phyloP scores from a whole-genome alignment of 2,888 invertebrate genomes.

The Dorcus hopei region DNA sequence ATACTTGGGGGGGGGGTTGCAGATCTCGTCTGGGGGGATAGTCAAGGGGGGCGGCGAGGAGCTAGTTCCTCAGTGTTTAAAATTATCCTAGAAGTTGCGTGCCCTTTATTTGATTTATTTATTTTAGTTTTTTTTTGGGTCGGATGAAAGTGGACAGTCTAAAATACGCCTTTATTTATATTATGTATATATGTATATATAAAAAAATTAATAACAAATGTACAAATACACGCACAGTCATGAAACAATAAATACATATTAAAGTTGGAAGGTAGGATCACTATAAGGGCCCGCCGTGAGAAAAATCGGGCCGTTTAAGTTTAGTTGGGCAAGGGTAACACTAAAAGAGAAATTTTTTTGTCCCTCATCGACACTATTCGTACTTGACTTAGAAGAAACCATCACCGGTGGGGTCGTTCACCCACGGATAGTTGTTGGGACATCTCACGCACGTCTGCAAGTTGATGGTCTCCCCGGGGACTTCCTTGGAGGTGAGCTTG shows the following conservation, averaged over 20 bases:
- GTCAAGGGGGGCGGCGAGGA: background rate
- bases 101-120: background rate
- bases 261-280: conserved; percentile 40
- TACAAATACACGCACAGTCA: conserved; percentile 46
- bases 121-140: background rate
- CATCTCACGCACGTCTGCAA: conserved; percentile 90
- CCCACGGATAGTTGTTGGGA: conserved; percentile 93
- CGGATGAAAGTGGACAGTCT: conserved; percentile 35
- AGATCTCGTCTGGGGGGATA: conserved; percentile 13
- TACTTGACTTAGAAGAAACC: conserved; percentile 76
- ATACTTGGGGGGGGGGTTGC: background rate
- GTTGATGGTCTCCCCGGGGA: conserved; percentile 91
- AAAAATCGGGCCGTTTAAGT: background rate
- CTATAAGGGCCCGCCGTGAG: conserved; percentile 26
- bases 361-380: conserved; percentile 21
- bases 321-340: conserved; percentile 30
- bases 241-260: conserved; percentile 41
- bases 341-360: conserved; percentile 21
- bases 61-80: background rate
- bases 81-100: conserved; percentile 10
- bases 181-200: conserved; percentile 23
- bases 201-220: conserved; percentile 31
- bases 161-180: conserved; percentile 36
- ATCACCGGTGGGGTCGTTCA: conserved; percentile 87
- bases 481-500: conserved; percentile 88